Conservation (phyloP, 2,113 vertebrate genomes). For the Tyrannus savana region DNA sequence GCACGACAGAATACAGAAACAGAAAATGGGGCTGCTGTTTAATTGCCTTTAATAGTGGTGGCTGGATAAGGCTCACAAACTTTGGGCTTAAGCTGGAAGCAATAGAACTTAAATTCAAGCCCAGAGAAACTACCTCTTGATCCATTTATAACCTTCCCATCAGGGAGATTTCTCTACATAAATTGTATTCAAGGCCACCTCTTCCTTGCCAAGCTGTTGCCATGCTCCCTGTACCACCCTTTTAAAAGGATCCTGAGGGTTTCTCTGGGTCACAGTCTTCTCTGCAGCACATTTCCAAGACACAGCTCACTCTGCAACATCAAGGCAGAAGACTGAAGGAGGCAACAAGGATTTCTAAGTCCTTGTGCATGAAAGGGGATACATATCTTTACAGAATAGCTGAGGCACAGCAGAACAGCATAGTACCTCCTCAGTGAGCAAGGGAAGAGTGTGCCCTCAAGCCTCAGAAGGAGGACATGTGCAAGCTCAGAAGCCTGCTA, state of each 20-base stretch:
- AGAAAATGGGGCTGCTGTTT: neutral
- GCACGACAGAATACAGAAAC: neutral
- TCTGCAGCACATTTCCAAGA: neutral
- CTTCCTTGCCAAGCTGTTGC: neutral
- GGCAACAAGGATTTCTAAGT: neutral
- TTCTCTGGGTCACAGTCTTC: neutral
- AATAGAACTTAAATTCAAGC: neutral
- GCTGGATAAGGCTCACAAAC: neutral
- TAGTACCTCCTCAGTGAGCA: fast-evolving
- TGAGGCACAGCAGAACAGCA: neutral
- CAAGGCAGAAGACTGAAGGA: neutral
- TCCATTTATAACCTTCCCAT: neutral
- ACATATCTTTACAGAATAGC: neutral
- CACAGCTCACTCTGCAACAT: neutral
- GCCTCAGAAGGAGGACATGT: neutral
- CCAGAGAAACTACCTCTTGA: neutral
- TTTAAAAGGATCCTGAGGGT: neutral
- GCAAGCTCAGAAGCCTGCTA: neutral
- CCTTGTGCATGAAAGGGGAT: neutral
- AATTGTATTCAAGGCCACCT: neutral
- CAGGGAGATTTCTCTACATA: neutral
- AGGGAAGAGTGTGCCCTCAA: neutral
- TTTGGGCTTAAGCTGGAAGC: neutral
- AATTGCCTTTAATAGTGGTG: neutral
- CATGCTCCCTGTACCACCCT: neutral